These are phyloP conservation scores for Chrysotoxum bicinctum DNA, from an alignment of 2,888 invertebrate genomes.

Conservation along the genomic window DNA sequence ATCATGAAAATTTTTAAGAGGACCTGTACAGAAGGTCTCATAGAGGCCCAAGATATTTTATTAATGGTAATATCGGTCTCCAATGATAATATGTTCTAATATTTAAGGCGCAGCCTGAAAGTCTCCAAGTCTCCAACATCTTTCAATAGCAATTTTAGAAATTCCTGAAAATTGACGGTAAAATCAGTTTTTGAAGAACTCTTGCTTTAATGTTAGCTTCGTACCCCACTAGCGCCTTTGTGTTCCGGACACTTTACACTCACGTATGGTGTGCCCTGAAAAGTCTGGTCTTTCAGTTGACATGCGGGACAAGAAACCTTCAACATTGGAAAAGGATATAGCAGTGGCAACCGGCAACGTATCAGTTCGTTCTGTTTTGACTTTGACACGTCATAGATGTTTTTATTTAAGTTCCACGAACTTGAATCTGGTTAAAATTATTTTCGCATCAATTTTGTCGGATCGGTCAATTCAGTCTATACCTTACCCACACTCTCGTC, in stretches of 20 bases:
- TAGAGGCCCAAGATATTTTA: no score
- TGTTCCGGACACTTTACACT: no score
- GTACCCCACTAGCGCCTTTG: not conserved
- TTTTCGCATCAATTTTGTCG: slow-evolving; percentile 27
- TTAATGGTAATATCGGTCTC: no score
- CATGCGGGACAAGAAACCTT: not conserved
- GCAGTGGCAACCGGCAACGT: not conserved
- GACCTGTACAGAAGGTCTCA: no score
- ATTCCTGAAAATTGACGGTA: no score
- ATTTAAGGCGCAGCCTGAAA: no score
- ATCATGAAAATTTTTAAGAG: no score
- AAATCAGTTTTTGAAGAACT: no score
- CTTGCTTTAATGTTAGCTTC: not conserved
- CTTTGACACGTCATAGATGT: slow-evolving; percentile 51
- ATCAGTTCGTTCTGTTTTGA: slow-evolving; percentile 35
- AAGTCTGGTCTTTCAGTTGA: not conserved
- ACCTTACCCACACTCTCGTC: not conserved
- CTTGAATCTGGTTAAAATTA: slow-evolving; percentile 28
- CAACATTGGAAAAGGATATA: not conserved
- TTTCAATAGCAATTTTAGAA: no score
- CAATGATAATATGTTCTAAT: no score
- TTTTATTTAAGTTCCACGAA: slow-evolving; percentile 57
- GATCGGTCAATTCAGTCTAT: slow-evolving; percentile 10
- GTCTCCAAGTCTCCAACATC: no score
- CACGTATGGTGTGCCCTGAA: not conserved